Conservation (phyloP, 2,797 vertebrate genomes). For the Sternarchorhynchus goeldii region DNA sequence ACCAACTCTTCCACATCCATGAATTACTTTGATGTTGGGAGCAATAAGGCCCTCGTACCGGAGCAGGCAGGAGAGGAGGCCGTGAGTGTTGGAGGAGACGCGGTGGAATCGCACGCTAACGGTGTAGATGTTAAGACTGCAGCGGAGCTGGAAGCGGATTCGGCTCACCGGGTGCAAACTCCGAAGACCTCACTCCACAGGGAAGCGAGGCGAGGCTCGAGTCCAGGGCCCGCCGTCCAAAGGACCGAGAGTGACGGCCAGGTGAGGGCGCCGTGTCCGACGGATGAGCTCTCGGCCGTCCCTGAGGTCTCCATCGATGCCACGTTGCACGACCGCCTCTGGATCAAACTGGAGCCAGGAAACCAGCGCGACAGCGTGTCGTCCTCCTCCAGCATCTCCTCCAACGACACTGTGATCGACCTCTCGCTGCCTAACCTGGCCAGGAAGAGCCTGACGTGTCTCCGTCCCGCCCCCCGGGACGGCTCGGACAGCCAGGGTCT, state of each 20-base stretch:
- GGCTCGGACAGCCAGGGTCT: conserved; percentile 58
- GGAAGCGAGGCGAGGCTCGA: conserved; percentile 46
- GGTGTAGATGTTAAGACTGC: conserved; percentile 29
- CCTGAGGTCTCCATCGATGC: conserved; percentile 83
- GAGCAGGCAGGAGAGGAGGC: conserved; percentile 21
- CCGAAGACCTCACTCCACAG: conserved; percentile 60
- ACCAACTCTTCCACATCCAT: conserved; percentile 31
- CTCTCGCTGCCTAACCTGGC: conserved; percentile 85
- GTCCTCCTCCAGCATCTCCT: conserved; percentile 94
- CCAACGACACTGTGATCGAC: conserved; percentile 91
- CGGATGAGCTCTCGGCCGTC: conserved; percentile 65
- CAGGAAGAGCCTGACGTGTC: conserved; percentile 77
- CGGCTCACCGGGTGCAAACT: conserved; percentile 37
- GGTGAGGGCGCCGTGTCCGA: conserved; percentile 54
- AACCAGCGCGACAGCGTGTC: conserved; percentile 87
- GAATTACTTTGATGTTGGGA: conserved; percentile 50
- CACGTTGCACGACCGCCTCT: conserved; percentile 85
- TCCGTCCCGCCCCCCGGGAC: conserved; percentile 62
- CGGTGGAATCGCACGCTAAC: neutral
- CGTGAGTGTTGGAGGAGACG: neutral
- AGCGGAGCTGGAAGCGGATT: conserved; percentile 16
- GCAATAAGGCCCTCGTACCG: conserved; percentile 26
- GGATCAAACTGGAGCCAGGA: conserved; percentile 85
- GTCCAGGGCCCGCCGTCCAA: conserved; percentile 61
- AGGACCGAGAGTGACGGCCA: conserved; percentile 78